phyloP scores from a whole-genome alignment of 1,140 invertebrate species.

The Bombus waltoni region DNA sequence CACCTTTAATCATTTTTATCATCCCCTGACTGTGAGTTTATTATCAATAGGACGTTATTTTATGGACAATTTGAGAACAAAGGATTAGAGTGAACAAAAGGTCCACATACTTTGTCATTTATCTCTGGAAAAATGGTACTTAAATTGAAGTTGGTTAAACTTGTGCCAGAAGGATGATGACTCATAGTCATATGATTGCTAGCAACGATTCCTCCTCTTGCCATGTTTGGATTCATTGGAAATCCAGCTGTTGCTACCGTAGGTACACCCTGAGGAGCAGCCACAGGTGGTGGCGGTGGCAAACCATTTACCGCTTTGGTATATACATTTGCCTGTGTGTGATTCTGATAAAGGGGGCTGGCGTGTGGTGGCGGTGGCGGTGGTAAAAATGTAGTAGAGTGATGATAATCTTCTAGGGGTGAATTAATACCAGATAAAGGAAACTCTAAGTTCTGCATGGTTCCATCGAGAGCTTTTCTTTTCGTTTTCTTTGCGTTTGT shows the following conservation, averaged over 20 bases:
- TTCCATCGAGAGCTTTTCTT: constrained; percentile 70
- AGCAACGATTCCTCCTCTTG: constrained; percentile 60
- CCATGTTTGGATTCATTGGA: constrained; percentile 66
- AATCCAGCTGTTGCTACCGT: constrained; percentile 60
- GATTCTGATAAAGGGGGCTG: constrained; percentile 79
- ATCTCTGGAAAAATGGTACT: constrained; percentile 88
- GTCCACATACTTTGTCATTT: constrained; percentile 84
- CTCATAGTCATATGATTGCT: constrained; percentile 75
- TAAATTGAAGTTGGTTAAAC: constrained; percentile 87
- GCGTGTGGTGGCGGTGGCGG: constrained; percentile 64
- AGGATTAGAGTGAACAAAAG: not conserved
- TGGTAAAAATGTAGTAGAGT: constrained; percentile 71
- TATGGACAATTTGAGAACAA: not conserved
- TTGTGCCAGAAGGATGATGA: constrained; percentile 82
- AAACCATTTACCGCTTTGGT: constrained; percentile 73
- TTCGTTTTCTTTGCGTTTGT: constrained; percentile 77
- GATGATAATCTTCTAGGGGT: constrained; percentile 79
- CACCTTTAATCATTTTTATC: not conserved
- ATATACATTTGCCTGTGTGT: constrained; percentile 75
- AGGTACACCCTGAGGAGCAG: constrained; percentile 64
- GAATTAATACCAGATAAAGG: constrained; percentile 76
- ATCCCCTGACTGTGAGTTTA: not conserved
- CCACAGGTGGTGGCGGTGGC: constrained; percentile 67
- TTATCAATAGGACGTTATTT: not conserved
- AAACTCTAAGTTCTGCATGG: constrained; percentile 79